Evolutionary conservation across 2,113 vertebrate genomes (phyloP).

Genomic region (Rhabdomys dilectus): DNA sequence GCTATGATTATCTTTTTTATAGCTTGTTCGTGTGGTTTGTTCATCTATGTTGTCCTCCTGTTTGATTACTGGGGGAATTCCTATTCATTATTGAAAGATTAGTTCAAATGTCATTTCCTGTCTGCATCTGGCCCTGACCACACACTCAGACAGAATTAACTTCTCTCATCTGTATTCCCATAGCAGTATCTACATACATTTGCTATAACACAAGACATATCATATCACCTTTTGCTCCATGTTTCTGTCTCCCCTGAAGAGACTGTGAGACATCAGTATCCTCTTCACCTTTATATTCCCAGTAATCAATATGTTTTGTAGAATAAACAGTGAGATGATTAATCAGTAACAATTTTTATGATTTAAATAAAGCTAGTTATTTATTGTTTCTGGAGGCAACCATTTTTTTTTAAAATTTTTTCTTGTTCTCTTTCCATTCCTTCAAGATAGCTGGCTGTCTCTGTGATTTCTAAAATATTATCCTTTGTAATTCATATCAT

Average conservation of each 20-base stretch:
- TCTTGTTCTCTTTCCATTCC: neutral
- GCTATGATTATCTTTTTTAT: neutral
- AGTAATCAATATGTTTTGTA: slow-evolving; percentile 8
- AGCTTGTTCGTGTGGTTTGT: neutral
- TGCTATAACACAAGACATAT: neutral
- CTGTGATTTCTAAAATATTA: neutral
- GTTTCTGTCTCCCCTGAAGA: neutral
- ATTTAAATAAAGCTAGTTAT: slow-evolving; percentile 21
- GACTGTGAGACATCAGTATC: neutral
- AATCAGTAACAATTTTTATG: neutral
- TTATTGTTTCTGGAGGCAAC: slow-evolving; percentile 6
- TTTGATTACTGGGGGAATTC: slow-evolving; percentile 14
- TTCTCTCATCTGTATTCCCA: slow-evolving; percentile 7
- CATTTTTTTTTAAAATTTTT: neutral
- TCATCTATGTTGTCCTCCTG: neutral
- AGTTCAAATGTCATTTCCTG: slow-evolving; percentile 51
- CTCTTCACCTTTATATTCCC: neutral
- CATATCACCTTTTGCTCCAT: neutral
- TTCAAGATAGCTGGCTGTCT: neutral
- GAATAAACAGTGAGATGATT: slow-evolving; percentile 20
- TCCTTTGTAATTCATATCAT: neutral
- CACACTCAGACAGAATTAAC: slow-evolving; percentile 24
- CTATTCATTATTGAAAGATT: slow-evolving; percentile 36
- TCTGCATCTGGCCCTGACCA: slow-evolving; percentile 30
- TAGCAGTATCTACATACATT: neutral